These are phyloP conservation scores for Cephus nigrinus DNA, from an alignment of 2,888 invertebrate genomes.

Conservation along the genomic window DNA sequence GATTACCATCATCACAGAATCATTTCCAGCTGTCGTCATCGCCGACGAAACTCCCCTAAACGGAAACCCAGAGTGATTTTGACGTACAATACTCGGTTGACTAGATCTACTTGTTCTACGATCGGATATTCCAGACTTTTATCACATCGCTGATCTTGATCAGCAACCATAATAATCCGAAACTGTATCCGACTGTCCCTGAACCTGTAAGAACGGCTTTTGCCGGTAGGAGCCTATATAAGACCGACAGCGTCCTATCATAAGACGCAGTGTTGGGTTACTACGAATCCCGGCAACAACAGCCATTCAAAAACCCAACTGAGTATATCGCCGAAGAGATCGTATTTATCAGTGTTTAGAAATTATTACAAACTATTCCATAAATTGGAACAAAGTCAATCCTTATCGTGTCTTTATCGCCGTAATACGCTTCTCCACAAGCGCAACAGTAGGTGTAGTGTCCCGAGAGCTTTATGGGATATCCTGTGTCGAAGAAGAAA, in stretches of 20 bases:
- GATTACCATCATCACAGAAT: background rate
- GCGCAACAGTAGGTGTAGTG: background rate
- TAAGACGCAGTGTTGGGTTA: constrained; percentile 53
- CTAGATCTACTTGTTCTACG: background rate
- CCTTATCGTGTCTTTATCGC: background rate
- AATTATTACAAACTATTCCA: background rate
- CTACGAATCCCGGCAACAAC: constrained; percentile 35
- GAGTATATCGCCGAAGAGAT: background rate
- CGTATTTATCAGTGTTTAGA: background rate
- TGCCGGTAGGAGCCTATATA: constrained; percentile 53
- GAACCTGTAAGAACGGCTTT: constrained; percentile 54
- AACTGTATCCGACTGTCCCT: constrained; percentile 41
- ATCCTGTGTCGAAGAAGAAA: background rate
- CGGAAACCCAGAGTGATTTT: background rate
- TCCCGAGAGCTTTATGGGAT: background rate
- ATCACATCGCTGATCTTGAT: background rate
- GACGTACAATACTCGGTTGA: background rate
- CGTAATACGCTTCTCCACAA: background rate
- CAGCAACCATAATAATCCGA: constrained; percentile 29
- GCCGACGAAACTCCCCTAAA: background rate
- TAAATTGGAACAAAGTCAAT: background rate
- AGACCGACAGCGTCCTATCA: constrained; percentile 52
- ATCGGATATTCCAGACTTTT: background rate
- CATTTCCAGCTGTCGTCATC: background rate
- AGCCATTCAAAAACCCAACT: constrained; percentile 13